Conservation (phyloP, 37 sponge, comb jelly and placozoan species). For the Bolinopsis microptera region DNA sequence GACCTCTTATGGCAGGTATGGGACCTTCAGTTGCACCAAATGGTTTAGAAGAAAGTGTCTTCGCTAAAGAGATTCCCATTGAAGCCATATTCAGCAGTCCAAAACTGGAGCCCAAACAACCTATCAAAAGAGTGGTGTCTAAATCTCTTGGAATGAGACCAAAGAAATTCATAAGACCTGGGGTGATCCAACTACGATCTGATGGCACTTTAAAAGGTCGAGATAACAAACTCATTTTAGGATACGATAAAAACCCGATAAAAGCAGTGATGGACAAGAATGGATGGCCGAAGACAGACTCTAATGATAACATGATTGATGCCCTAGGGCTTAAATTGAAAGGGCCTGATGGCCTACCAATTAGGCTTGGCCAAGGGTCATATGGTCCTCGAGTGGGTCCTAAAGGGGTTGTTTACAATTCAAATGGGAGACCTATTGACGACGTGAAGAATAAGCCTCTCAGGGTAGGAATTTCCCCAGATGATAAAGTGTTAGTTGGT, state of each 20-base stretch:
- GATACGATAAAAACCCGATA: background rate
- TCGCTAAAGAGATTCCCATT: no score
- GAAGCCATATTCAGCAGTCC: no score
- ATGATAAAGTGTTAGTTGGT: background rate
- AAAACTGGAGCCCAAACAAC: no score
- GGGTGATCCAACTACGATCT: background rate
- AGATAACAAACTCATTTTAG: constrained; percentile 29
- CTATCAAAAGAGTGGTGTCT: no score
- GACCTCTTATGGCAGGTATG: constrained; percentile 15
- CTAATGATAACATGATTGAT: background rate
- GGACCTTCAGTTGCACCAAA: background rate
- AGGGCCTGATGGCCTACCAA: constrained; percentile 13
- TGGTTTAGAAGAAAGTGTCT: background rate
- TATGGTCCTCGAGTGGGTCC: constrained; percentile 55
- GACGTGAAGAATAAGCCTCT: background rate
- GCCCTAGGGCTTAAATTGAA: background rate
- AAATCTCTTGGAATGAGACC: no score
- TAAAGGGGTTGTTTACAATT: background rate
- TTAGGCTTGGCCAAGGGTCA: background rate
- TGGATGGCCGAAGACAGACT: background rate
- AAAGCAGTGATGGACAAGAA: background rate
- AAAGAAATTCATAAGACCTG: constrained; percentile 34
- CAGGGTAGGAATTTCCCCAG: background rate
- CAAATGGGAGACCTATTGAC: background rate
- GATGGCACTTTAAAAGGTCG: constrained; percentile 13